Evolutionary conservation across 2,797 vertebrate species (phyloP).

Genomic region (Carapus acus): DNA sequence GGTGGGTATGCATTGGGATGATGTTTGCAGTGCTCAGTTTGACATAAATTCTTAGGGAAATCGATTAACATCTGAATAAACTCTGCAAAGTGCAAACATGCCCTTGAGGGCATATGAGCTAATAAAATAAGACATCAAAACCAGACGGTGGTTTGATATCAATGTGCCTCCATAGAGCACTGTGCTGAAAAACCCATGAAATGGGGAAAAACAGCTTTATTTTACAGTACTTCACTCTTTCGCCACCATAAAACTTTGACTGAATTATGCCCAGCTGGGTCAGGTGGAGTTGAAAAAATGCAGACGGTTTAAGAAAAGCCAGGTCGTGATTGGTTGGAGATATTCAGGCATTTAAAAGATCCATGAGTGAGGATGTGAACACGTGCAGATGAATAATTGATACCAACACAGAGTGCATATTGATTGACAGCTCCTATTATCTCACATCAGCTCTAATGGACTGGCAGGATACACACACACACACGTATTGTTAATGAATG

Average conservation of each 20-base stretch:
- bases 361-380: constrained; percentile 45
- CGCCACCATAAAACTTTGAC: constrained; percentile 3
- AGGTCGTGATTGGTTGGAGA: constrained; percentile 13
- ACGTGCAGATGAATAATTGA: constrained; percentile 57
- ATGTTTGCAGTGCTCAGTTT: constrained; percentile 21
- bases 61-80: constrained; percentile 43
- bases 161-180: constrained; percentile 13
- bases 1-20: constrained; percentile 15
- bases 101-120: constrained; percentile 32
- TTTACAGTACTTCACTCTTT: not conserved
- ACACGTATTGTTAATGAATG: not conserved
- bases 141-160: constrained; percentile 6
- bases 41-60: constrained; percentile 17
- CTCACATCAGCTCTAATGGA: constrained; percentile 48
- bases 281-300: constrained; percentile 13
- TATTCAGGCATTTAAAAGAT: constrained; percentile 43
- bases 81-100: constrained; percentile 22
- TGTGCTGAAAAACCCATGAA: too few relatives aligned
- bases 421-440: constrained; percentile 57
- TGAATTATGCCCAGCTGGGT: constrained; percentile 20
- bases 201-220: constrained; percentile 13
- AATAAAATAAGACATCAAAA: constrained; percentile 29
- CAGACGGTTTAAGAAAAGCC: constrained; percentile 19
- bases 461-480: constrained; percentile 14
- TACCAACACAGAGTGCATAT: constrained; percentile 38